Evolutionary conservation across 2,888 invertebrate species (phyloP).

Genomic region (Euphydryas editha): DNA sequence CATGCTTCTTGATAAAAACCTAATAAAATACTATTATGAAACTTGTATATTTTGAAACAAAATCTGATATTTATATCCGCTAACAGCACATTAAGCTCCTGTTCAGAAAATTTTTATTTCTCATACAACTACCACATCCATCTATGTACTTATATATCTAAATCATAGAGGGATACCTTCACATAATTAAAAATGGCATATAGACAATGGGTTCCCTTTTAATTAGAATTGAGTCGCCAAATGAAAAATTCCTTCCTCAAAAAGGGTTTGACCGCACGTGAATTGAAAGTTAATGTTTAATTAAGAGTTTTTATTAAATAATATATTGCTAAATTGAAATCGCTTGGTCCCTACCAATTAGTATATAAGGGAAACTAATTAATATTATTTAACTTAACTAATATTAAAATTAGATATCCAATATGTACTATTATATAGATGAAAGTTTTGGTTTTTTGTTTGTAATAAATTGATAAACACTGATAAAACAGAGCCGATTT

Average conservation of each 20-base stretch:
- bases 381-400: too few relatives aligned
- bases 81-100: too few relatives aligned
- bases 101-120: neutral
- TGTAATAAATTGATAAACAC: too few relatives aligned
- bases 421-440: too few relatives aligned
- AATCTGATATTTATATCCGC: too few relatives aligned
- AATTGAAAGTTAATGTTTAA: slow-evolving; percentile 38
- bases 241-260: slow-evolving; percentile 41
- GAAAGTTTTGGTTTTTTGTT: too few relatives aligned
- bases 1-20: too few relatives aligned
- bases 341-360: neutral
- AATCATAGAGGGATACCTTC: neutral
- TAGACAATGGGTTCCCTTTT: slow-evolving; percentile 18
- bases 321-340: slow-evolving; percentile 9
- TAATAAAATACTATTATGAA: too few relatives aligned
- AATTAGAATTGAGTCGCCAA: slow-evolving; percentile 26
- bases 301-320: slow-evolving; percentile 8
- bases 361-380: too few relatives aligned
- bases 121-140: neutral
- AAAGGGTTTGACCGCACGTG: slow-evolving; percentile 43
- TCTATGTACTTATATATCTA: neutral
- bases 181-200: slow-evolving; percentile 14
- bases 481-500: too few relatives aligned
- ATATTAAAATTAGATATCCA: too few relatives aligned
- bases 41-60: too few relatives aligned